These are phyloP conservation scores for Hormaphis cornu DNA, from an alignment of 1,140 invertebrate genomes.

Conservation along the genomic window DNA sequence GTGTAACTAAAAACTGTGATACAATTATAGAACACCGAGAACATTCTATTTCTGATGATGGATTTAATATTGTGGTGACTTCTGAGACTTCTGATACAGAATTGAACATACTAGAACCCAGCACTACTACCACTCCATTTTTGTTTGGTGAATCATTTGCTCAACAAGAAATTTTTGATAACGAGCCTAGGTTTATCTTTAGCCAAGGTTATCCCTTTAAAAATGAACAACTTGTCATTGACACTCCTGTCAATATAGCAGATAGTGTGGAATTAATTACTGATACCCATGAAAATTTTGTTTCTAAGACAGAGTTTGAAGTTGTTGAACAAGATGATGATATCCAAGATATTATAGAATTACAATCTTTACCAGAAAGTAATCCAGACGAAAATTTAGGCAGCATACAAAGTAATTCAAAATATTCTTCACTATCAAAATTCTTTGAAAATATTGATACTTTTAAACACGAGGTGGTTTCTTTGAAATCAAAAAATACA, in stretches of 20 bases:
- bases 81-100: too few relatives aligned
- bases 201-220: background rate
- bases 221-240: background rate
- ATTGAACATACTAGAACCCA: too few relatives aligned
- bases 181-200: background rate
- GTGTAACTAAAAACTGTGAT: too few relatives aligned
- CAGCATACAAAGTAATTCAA: background rate
- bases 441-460: background rate
- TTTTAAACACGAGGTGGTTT: too few relatives aligned
- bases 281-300: too few relatives aligned
- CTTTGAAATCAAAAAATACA: too few relatives aligned
- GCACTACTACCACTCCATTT: too few relatives aligned
- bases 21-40: too few relatives aligned
- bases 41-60: too few relatives aligned
- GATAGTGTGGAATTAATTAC: background rate
- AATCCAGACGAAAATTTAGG: background rate
- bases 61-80: background rate
- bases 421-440: background rate
- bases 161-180: background rate
- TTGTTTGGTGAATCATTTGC: constrained; percentile 10
- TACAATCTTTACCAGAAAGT: constrained; percentile 10
- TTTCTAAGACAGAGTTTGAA: background rate
- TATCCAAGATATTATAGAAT: constrained; percentile 16
- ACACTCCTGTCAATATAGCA: background rate
- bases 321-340: background rate